A percentile compares a stretch with the other conserved stretches of the same genome.
Evolutionary conservation across 2,888 invertebrate species (phyloP).

Genomic region (Pecten maximus): DNA sequence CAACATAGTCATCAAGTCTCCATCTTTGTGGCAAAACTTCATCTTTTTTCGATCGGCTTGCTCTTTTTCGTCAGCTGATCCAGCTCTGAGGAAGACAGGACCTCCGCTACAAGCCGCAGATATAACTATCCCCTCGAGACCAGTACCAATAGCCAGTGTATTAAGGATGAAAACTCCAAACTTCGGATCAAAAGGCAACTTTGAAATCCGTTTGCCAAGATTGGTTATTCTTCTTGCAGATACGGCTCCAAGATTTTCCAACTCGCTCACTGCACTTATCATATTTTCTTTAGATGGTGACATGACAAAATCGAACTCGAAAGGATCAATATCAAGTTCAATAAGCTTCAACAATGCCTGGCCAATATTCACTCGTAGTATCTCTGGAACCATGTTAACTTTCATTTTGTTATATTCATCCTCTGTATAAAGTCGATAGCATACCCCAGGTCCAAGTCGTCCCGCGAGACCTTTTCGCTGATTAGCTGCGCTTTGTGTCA

Average conservation of each 20-base stretch:
- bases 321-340: constrained; percentile 72
- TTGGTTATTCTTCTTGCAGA: constrained; percentile 67
- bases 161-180: constrained; percentile 65
- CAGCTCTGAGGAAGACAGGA: constrained; percentile 73
- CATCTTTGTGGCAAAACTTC: constrained; percentile 68
- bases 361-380: constrained; percentile 72
- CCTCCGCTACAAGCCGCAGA: constrained; percentile 70
- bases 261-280: constrained; percentile 62
- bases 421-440: constrained; percentile 79
- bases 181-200: constrained; percentile 75
- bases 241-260: constrained; percentile 73
- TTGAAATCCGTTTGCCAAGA: constrained; percentile 72
- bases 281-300: constrained; percentile 69
- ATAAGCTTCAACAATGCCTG: constrained; percentile 75
- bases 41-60: constrained; percentile 68
- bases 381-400: constrained; percentile 75
- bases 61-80: constrained; percentile 65
- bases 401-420: constrained; percentile 73
- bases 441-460: constrained; percentile 78
- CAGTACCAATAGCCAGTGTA: constrained; percentile 58
- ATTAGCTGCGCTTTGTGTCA: constrained; percentile 79
- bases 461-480: constrained; percentile 82
- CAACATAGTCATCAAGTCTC: constrained; percentile 71
- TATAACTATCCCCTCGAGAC: constrained; percentile 71
- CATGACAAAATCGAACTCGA: constrained; percentile 78